Base-by-base conservation (phyloP, 1,140 invertebrate genomes). In the Temnothorax nylanderi region DNA sequence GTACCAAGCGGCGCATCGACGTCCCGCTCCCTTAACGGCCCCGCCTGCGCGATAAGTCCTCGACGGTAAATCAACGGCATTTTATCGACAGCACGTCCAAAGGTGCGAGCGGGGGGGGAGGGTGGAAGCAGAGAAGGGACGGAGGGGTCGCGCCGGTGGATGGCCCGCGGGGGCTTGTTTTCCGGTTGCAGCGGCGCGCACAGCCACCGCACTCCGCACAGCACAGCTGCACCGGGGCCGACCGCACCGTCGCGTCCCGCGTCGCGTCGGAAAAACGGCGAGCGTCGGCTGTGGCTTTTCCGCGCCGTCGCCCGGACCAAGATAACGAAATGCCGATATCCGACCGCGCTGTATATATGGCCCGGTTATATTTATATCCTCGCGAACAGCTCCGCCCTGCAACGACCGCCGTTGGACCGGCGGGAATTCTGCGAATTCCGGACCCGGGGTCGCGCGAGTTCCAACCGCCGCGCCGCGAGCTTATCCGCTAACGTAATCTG, bases 281-380 rank as follows among this genome's bases (percentile, higher is more conserved):
- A 32, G 62, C 13, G 37, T 44, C 58, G 41, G 21, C 47, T n/a
- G 47, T 41, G 64, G 69, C 82, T 76, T 85, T 80, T 32, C 72
- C 64, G 47, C 34, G 16, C 16, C 37, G 32, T 44, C 65, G 56
- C 64, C 34, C 26, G 56, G 64, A 3, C 56, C 65, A 32, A 87
- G 56, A 76, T 81, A 87, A 88, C 56, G 85, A 88, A 87, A 88
- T 62, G 65, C 47, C 85, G 56, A 87, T 87, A 88, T 37, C 65
- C 51, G 74, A 21, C 44, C 85, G 65, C 18, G 26, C 26, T 26
- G 26, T 26, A 69, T 58, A 74, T 80, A 88, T 49, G 58, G 86
- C 37, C n/a, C 26, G 44, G 21, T 54, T n/a, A 81, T 88, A 87
- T 80, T 80, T 76, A 80, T 81, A 86, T 49, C 44, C 18, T 65